Percentiles rank a stretch among this genome's conserved stretches.
phyloP scores from a whole-genome alignment of 2,113 vertebrate species.

The Procavia capensis region DNA sequence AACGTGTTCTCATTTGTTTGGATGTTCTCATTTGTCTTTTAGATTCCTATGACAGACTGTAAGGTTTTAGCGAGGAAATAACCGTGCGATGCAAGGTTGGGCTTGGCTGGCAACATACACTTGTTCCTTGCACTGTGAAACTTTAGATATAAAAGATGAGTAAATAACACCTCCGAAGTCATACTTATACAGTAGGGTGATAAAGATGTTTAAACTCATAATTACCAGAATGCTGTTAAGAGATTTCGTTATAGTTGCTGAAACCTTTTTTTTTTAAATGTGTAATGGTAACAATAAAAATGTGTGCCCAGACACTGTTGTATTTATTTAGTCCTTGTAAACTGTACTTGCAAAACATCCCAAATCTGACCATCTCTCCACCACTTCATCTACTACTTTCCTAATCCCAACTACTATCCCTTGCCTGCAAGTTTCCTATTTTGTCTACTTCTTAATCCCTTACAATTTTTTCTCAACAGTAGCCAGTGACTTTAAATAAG shows the following conservation, averaged over 20 bases:
- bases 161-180: neutral
- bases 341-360: neutral
- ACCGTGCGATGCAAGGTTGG: neutral
- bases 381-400: neutral
- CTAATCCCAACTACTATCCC: neutral
- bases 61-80: neutral
- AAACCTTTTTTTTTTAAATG: neutral
- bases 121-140: neutral
- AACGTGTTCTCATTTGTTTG: neutral
- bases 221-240: neutral
- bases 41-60: neutral
- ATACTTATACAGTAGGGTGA: neutral
- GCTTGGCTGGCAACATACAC: neutral
- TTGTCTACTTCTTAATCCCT: neutral
- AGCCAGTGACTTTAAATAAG: neutral
- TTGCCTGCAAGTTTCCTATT: neutral
- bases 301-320: neutral
- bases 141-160: neutral
- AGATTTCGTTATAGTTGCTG: conserved; percentile 17
- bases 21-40: neutral
- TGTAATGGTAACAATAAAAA: neutral
- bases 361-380: neutral
- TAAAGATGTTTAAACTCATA: neutral
- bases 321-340: neutral
- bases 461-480: conserved; percentile 24